Percentiles rank a stretch among this genome's conserved stretches.
Conservation (phyloP, 2,888 invertebrate genomes). For the Drosophila pullipes region DNA sequence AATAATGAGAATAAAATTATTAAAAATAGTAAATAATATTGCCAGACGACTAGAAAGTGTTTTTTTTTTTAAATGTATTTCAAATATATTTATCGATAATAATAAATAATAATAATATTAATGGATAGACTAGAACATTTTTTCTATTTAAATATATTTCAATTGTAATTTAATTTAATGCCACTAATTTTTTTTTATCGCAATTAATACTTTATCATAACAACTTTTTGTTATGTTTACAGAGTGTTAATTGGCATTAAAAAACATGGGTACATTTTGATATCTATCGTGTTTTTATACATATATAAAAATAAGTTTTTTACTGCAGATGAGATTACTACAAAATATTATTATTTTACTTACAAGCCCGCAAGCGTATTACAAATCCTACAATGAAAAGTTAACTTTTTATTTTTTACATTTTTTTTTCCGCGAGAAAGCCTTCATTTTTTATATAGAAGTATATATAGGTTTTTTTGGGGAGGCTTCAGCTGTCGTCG, state of each 20-base stretch:
- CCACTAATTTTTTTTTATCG: background rate
- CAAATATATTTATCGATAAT: background rate
- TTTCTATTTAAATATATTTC: background rate
- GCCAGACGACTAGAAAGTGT: background rate
- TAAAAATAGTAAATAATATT: background rate
- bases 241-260: background rate
- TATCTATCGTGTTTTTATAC: background rate
- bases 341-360: too few relatives aligned
- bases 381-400: background rate
- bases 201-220: background rate
- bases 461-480: background rate
- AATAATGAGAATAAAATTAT: background rate
- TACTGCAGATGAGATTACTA: background rate
- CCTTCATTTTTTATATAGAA: background rate
- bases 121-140: background rate
- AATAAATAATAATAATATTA: background rate
- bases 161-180: background rate
- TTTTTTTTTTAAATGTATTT: background rate
- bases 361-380: slow-evolving; percentile 22
- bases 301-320: background rate
- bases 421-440: background rate
- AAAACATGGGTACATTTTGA: background rate
- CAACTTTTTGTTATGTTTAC: background rate
- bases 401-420: background rate
- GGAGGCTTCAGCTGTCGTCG: slow-evolving; percentile 49